Percentiles rank a stretch among this genome's conserved stretches.
Evolutionary conservation across 2,113 vertebrate species (phyloP).

Genomic region (Semicossyphus pulcher): DNA sequence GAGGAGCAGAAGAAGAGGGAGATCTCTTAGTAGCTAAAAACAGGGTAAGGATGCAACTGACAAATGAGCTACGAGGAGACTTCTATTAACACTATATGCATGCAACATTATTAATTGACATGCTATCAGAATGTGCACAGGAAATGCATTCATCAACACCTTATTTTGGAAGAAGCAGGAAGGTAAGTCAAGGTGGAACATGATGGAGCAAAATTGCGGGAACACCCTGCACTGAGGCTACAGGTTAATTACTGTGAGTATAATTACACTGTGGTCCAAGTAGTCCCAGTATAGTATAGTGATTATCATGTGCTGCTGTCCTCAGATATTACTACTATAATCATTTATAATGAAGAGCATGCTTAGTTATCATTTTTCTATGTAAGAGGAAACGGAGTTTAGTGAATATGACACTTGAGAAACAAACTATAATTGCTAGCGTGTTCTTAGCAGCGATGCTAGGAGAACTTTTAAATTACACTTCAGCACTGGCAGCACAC

Average conservation of each 20-base stretch:
- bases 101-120: too few species aligned
- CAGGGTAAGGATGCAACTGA: conserved; percentile 24
- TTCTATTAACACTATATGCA: conserved; percentile 12
- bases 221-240: not conserved
- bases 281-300: not conserved
- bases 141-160: not conserved
- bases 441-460: too few species aligned
- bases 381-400: not conserved
- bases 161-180: not conserved
- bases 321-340: not conserved
- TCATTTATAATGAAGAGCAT: not conserved
- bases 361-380: not conserved
- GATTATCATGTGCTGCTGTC: not conserved
- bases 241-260: conserved; percentile 11
- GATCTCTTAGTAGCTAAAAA: not conserved
- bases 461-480: not conserved
- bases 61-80: not conserved
- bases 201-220: not conserved
- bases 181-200: not conserved
- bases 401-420: not conserved
- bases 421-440: not conserved
- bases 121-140: too few species aligned
- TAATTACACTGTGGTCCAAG: not conserved
- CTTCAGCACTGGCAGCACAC: not conserved
- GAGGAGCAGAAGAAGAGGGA: not conserved